Conservation (phyloP, 2,888 invertebrate species). For the Plebejus melissa region DNA sequence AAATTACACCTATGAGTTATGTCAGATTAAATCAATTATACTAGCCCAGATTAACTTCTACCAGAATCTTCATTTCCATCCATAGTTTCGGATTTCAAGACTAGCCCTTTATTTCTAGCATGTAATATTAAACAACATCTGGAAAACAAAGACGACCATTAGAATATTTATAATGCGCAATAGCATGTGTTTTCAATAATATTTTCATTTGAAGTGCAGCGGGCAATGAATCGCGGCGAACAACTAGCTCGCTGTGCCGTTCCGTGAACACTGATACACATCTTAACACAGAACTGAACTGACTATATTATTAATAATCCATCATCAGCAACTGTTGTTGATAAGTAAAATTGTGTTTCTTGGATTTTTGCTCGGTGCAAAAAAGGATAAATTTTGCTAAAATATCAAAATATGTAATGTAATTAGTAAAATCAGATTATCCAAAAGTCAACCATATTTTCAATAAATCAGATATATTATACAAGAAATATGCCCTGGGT, state of each 20-base stretch:
- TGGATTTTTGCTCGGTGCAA: neutral
- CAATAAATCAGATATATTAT: too few species aligned
- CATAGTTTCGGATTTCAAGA: neutral
- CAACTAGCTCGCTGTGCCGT: conserved; percentile 66
- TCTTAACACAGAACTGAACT: conserved; percentile 45
- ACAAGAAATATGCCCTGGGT: too few species aligned
- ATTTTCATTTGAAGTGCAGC: conserved; percentile 64
- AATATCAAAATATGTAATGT: too few species aligned
- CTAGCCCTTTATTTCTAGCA: too few species aligned
- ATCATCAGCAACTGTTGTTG: conserved; percentile 5
- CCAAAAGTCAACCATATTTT: too few species aligned
- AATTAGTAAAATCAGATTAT: too few species aligned
- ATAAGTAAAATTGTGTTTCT: neutral
- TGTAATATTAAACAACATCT: neutral
- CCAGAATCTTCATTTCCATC: neutral
- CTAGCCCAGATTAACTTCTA: too few species aligned
- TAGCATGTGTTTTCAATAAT: conserved; percentile 70
- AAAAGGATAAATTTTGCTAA: too few species aligned
- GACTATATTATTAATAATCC: conserved; percentile 25
- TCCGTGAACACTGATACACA: conserved; percentile 69
- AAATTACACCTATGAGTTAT: too few species aligned
- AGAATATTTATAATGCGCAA: conserved; percentile 2
- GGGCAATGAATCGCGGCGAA: conserved; percentile 54
- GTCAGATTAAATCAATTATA: too few species aligned
- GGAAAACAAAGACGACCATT: neutral